phyloP scores from a whole-genome alignment of 2,888 invertebrate genomes.

The Drosophila hamatofila region DNA sequence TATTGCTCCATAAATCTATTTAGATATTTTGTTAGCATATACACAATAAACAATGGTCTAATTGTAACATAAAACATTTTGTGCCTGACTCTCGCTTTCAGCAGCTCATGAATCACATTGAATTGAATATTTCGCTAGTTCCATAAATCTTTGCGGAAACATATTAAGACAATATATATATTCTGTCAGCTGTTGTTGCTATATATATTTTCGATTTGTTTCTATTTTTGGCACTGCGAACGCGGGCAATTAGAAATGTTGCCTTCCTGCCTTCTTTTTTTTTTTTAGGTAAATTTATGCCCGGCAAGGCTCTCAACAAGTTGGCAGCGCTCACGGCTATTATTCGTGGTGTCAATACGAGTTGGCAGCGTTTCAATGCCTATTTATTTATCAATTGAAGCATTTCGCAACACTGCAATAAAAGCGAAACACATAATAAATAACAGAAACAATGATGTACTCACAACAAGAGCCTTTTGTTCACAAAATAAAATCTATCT shows the following conservation, averaged over 20 bases:
- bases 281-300: conserved; percentile 39
- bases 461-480: background rate
- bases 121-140: conserved; percentile 3
- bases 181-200: conserved; percentile 15
- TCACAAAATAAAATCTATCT: background rate
- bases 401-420: conserved; percentile 32
- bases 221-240: conserved; percentile 10
- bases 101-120: conserved; percentile 15
- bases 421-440: conserved; percentile 15
- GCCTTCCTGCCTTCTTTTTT: background rate
- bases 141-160: conserved; percentile 15
- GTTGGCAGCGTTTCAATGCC: conserved; percentile 35
- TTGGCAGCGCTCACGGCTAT: conserved; percentile 39
- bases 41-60: background rate
- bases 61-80: conserved; percentile 1
- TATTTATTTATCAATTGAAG: conserved; percentile 29
- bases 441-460: background rate
- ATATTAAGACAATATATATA: conserved; percentile 8
- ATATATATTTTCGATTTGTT: conserved; percentile 15
- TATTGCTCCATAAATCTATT: conserved; percentile 2
- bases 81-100: background rate
- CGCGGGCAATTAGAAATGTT: conserved; percentile 17
- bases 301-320: conserved; percentile 6
- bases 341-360: conserved; percentile 39
- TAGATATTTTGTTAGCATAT: background rate